Conservation (phyloP, 2,113 vertebrate genomes). For the Albula glossodonta region DNA sequence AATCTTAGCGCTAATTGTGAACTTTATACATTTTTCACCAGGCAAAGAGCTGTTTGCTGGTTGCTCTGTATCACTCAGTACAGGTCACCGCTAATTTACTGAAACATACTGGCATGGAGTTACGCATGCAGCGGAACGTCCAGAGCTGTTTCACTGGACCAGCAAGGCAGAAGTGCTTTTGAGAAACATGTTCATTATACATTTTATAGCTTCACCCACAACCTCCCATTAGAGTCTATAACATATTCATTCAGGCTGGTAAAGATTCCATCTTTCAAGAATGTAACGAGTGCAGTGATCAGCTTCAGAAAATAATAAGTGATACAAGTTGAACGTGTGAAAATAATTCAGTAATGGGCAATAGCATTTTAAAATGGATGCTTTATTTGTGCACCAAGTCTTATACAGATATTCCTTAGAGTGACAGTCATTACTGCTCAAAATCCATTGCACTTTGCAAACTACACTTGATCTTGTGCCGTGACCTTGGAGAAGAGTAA, state of each 20-base stretch:
- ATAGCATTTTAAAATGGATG: neutral
- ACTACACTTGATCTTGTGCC: neutral
- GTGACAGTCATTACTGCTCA: no score
- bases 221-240: neutral
- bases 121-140: neutral
- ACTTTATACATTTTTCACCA: slow-evolving; percentile 42
- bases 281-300: neutral
- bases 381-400: neutral
- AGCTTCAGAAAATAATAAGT: neutral
- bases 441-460: no score
- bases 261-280: neutral
- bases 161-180: neutral
- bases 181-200: neutral
- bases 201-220: neutral
- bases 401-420: neutral
- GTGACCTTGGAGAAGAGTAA: neutral
- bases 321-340: no score
- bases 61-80: neutral
- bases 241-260: neutral
- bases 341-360: neutral
- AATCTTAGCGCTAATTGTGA: slow-evolving; percentile 32
- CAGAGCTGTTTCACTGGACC: neutral
- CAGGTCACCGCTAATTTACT: neutral
- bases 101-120: neutral
- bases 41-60: neutral